Evolutionary conservation across 1,140 invertebrate genomes (phyloP), one percentile per base, ranked within the genome.

Genomic region (Eumeta japonica): DNA sequence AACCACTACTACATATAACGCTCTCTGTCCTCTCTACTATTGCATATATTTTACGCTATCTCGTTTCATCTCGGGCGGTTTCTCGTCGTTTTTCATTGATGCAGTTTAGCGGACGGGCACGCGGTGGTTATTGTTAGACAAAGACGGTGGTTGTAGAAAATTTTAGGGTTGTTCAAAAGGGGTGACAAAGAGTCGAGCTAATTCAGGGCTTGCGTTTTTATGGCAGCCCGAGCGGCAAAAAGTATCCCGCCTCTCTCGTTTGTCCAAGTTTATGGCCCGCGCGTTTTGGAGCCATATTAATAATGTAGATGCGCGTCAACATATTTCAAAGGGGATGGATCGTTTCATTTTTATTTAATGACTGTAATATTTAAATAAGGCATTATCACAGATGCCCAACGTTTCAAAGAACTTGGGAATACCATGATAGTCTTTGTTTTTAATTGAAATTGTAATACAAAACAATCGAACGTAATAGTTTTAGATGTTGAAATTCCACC

Each of bases 21-120:
- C 58, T 62, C 59, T 71, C 63, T 74, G 64, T 71, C 60, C 50
- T 62, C 62, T 67, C 52, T 68, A 71, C 61, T 74, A 74, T 55
- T 71, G 66, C 70, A 74, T 74, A 71, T 74, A 74, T 63, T 65
- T 65, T 74, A 62, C 63, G 71, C 70, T 66, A 74, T 74, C 70
- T 70, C 70, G 70, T 74, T 74, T 74, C 60, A 74, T 71, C 70
- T 66, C 62, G 53, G 60, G 66, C 48, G 54, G 58, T 71, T 68
- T 67, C 52, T 61, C 58, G 66, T 72, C 68, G 65, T 70, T 72
- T 71, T 70, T 71, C 65, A 63, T 67, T 68, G 65, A 70, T 74
- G 70, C 70, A 74, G 70, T 74, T 74, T 68, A 71, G 63, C 62
- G 63, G 66, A 71, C 68, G 58, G 55, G 57, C 68, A 71, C 67